Percentiles rank a stretch among this genome's conserved stretches.
These are phyloP conservation scores for Automeris io DNA, from an alignment of 2,888 invertebrate genomes.

Conservation along the genomic window DNA sequence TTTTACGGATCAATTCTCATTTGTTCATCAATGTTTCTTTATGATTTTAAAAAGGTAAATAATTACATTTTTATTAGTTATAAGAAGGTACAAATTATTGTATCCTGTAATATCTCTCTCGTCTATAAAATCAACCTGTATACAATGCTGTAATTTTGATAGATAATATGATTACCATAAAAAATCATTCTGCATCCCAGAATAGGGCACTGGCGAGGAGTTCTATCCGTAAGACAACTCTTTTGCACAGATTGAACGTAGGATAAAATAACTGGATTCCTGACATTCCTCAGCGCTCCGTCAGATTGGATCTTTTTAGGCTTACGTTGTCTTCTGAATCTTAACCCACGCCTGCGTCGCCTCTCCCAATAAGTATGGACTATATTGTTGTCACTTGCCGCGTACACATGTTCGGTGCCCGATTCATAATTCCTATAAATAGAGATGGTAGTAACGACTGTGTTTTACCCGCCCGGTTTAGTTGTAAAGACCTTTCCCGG, in stretches of 20 bases:
- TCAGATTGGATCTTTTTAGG: constrained; percentile 53
- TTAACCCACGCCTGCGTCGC: constrained; percentile 31
- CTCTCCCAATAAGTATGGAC: constrained; percentile 31
- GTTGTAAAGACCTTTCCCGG: no score
- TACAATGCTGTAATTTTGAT: no score
- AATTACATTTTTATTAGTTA: no score
- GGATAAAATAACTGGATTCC: constrained; percentile 42
- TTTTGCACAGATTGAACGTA: constrained; percentile 55
- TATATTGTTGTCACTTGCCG: constrained; percentile 53
- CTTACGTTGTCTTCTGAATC: constrained; percentile 42
- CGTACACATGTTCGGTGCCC: constrained; percentile 34
- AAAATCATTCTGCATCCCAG: constrained; percentile 50
- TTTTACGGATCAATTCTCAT: no score
- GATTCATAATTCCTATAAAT: constrained; percentile 22
- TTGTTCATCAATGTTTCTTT: no score
- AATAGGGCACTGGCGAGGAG: constrained; percentile 55
- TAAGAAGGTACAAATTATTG: no score
- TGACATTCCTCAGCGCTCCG: constrained; percentile 31
- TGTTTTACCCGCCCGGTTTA: no score
- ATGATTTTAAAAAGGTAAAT: no score
- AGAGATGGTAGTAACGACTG: no score
- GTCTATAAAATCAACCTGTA: no score
- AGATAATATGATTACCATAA: no score
- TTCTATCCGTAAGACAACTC: constrained; percentile 51
- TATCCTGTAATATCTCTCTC: no score